Base-by-base conservation (phyloP, 53 echinoderm and acorn worm species). In the Crossaster papposus region DNA sequence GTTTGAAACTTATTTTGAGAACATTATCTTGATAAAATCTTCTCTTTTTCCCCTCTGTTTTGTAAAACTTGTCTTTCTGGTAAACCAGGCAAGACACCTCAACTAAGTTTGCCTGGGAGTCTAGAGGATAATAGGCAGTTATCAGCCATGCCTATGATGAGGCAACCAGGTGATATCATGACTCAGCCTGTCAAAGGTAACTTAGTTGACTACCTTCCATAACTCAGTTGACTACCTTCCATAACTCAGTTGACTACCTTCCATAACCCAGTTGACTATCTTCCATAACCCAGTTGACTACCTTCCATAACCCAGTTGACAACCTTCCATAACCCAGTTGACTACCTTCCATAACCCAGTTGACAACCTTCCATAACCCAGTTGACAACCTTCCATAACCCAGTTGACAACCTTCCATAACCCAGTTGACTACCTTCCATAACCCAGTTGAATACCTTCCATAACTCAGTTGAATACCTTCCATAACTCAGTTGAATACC, bases 61-160 rank as follows among this genome's bases (percentile, higher is more conserved):
- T 12, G 2, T 72, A 29, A 32, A 58, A 50, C 8, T 51, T 36
- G 15, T 78, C 78, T 22, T 85, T 72, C 53, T 73, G 23, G 53
- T 17, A 29, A 17, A 72, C 72, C 90, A 90, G 90, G 90, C 82
- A 90, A 90, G 77, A 83, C 83, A 63, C 90, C 90, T 36, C 83
- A 83, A 63, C 77, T 83, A 14, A 54, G 83, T 62, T 44, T 90
- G 83, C 72, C 85, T 72, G 85, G 73, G 72, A 29, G 85, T 85
- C 85, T 85, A 6, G 85, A 85, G 73, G 85, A 85, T 54, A 85
- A 51, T 34, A 85, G 85, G 55, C 85, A 85, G 52, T 72, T 85
- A 72, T 85, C 85, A 22, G 73, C 54, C 20, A 73, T 85, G 85
- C 85, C 85, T 85, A 65, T 85, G 14, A 51, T 52, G 54, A 85